These are phyloP conservation scores for Opisthocomus hoazin DNA, from an alignment of 2,113 vertebrate genomes.

Conservation along the genomic window DNA sequence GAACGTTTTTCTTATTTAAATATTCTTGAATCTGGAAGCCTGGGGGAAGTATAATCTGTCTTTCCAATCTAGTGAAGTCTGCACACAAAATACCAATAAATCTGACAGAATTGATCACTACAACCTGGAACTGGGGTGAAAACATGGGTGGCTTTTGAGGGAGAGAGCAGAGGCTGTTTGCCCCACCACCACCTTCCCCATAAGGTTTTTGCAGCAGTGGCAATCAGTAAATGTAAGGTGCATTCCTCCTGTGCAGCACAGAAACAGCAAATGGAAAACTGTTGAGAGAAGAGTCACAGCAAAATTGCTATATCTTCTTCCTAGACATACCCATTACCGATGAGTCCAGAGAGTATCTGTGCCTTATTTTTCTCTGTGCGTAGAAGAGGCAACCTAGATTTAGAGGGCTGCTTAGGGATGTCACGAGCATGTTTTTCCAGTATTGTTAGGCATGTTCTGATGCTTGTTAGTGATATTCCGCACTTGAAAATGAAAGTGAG, in stretches of 20 bases:
- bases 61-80: not conserved
- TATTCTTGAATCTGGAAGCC: not conserved
- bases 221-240: not conserved
- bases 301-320: not conserved
- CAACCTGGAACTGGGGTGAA: not conserved
- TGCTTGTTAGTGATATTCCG: not conserved
- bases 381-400: not conserved
- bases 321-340: not conserved
- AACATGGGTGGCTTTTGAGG: not conserved
- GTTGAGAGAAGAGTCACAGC: not conserved
- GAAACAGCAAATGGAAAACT: not conserved
- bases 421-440: not conserved
- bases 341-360: not conserved
- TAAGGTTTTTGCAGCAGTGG: not conserved
- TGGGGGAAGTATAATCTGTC: not conserved
- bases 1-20: not conserved
- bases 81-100: not conserved
- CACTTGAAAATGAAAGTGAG: not conserved
- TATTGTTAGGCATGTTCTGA: not conserved
- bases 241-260: fast-evolving
- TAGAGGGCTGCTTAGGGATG: not conserved
- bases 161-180: not conserved
- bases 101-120: not conserved
- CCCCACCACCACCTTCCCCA: not conserved
- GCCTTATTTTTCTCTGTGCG: not conserved